Percentiles rank a stretch among this genome's conserved stretches.
Evolutionary conservation across 2,113 vertebrate genomes (phyloP).

Genomic region (Sprattus sprattus): DNA sequence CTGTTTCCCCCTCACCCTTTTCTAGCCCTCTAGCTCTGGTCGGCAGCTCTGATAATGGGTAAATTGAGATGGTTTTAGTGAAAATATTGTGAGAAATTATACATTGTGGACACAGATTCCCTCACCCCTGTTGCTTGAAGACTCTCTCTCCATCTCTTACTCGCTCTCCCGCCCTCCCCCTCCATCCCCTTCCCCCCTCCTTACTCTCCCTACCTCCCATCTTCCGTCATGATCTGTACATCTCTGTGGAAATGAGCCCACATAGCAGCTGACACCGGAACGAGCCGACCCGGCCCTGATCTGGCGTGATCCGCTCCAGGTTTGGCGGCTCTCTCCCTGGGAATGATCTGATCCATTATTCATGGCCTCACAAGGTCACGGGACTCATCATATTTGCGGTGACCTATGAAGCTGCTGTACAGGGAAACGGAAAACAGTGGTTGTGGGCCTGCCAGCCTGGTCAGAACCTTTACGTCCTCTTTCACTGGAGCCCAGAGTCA

Average conservation of each 20-base stretch:
- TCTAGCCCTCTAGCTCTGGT: too few relatives aligned
- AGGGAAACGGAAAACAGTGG: not conserved
- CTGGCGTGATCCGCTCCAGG: too few relatives aligned
- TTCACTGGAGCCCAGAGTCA: not conserved
- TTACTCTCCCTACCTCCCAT: not conserved
- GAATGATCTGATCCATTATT: not conserved
- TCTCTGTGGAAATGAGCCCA: not conserved
- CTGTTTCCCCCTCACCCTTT: too few relatives aligned
- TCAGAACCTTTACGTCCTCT: not conserved
- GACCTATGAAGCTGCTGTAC: not conserved
- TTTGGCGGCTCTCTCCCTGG: too few relatives aligned
- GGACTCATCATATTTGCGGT: not conserved
- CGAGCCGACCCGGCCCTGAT: too few relatives aligned
- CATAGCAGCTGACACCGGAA: too few relatives aligned
- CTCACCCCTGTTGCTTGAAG: not conserved
- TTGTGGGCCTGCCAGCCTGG: too few relatives aligned
- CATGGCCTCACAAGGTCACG: not conserved
- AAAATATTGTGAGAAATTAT: too few relatives aligned
- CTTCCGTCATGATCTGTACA: not conserved
- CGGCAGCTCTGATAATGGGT: not conserved
- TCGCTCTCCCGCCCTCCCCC: not conserved
- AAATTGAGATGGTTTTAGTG: too few relatives aligned
- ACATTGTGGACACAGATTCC: too few relatives aligned
- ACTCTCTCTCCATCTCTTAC: not conserved
- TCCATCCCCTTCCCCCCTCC: not conserved